Evolutionary conservation across 2,888 invertebrate genomes (phyloP), one percentile per base, ranked within the genome.

Genomic region (Acrobasis repandana): DNA sequence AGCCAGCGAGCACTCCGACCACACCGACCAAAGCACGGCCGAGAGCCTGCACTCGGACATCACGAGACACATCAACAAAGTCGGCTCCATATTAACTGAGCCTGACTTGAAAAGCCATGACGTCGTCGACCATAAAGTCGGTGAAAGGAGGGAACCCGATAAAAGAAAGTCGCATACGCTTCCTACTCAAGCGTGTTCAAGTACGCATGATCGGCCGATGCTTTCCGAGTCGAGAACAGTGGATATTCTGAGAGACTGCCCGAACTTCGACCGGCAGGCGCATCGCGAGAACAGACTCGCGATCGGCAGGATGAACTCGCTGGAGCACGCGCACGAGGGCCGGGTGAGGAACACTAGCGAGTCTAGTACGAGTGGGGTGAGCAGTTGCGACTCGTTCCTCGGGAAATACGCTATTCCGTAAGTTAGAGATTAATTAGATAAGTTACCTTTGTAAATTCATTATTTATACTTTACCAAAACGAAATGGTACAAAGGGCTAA

Each of bases 321-420:
- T 89, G 50, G 92, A 93, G 14, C 83, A 89, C 54, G 38, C 54
- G 54, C 85, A 86, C 46, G 92, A 93, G 64, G 90, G 90, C 2
- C 74, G 93, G 56, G 88, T 90, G 43, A 81, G 92, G 64, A 91
- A 93, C 64, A 92, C 90, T 0, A 92, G 92, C n/a, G 96, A 96
- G 77, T 96, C 96, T 1, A 96, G 95, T 62, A 96, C 96, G 0
- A 96, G 96, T 65, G 97, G 96, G 49, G 95, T 97, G 20, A 96
- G 96, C 84, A 97, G 96, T 61, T 95, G 95, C 73, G 97, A 97
- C 82, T 96, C 96, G 1, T 94, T 94, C 57, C 90, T 94, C 33
- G 95, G 93, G 64, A 93, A 93, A 78, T 93, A 93, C 71, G 89
- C 91, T 67, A 89, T 94, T 72, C 93, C 93, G 93, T 94, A 82